Percentiles rank a stretch among this genome's conserved stretches.
These are phyloP conservation scores for Antennarius striatus DNA, from an alignment of 2,113 vertebrate genomes.

Conservation along the genomic window DNA sequence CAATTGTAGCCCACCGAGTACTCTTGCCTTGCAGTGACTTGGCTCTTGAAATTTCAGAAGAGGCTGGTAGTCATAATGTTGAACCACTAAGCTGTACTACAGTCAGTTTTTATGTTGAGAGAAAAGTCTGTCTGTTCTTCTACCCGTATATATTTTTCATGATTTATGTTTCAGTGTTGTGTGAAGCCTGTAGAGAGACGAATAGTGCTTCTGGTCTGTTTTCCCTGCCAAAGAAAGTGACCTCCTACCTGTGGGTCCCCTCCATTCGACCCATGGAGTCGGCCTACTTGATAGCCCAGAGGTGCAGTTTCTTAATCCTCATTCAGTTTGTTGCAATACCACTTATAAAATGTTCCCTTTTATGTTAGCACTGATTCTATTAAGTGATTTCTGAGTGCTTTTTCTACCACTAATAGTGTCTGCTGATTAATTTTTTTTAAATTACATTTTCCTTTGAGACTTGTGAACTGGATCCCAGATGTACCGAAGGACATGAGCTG, in stretches of 20 bases:
- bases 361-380: not conserved
- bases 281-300: slow-evolving; percentile 59
- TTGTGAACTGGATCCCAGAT: slow-evolving; percentile 60
- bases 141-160: not conserved
- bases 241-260: slow-evolving; percentile 64
- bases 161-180: slow-evolving; percentile 72
- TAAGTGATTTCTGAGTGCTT: not conserved
- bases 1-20: too few relatives aligned
- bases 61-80: too few relatives aligned
- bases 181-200: slow-evolving; percentile 66
- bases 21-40: too few relatives aligned
- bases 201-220: slow-evolving; percentile 54
- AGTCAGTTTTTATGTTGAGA: too few relatives aligned
- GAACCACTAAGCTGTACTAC: too few relatives aligned
- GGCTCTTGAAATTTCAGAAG: too few relatives aligned
- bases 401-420: too few relatives aligned
- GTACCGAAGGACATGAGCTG: slow-evolving; percentile 39
- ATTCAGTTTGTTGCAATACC: not conserved
- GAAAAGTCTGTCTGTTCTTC: too few relatives aligned
- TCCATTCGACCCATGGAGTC: slow-evolving; percentile 80
- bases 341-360: not conserved
- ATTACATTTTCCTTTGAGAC: slow-evolving; percentile 18
- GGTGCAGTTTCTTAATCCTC: slow-evolving; percentile 61
- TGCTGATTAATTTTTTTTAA: not conserved
- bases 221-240: slow-evolving; percentile 63